A percentile compares a stretch with the other conserved stretches of the same genome.
These are phyloP conservation scores for Dasyurus viverrinus DNA, from an alignment of 2,113 vertebrate genomes.

Conservation along the genomic window DNA sequence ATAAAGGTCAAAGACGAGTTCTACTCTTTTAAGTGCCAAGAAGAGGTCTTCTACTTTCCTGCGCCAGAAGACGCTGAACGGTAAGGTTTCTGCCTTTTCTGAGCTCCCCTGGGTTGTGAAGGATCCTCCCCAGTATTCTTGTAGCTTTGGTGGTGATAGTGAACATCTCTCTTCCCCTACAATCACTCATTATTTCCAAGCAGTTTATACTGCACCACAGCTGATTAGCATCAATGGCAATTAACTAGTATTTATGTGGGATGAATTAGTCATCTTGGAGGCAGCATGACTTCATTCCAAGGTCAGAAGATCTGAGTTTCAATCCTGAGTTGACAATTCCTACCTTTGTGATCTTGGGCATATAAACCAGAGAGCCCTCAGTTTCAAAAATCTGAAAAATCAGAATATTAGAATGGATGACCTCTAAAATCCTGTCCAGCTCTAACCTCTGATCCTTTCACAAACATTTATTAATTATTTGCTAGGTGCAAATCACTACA, in stretches of 20 bases:
- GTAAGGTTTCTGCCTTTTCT: slow-evolving; percentile 60
- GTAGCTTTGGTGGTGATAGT: background rate
- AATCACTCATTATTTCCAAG: background rate
- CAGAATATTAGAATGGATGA: background rate
- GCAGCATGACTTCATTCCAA: background rate
- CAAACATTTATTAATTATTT: background rate
- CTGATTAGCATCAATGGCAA: background rate
- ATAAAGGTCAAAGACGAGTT: slow-evolving; percentile 68
- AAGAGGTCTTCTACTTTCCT: slow-evolving; percentile 41
- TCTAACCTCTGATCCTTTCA: background rate
- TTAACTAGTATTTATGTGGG: background rate
- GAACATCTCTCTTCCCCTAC: background rate
- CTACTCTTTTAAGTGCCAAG: slow-evolving; percentile 51
- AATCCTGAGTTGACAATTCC: background rate
- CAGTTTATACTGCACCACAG: background rate
- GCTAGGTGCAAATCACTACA: background rate
- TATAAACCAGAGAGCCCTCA: background rate
- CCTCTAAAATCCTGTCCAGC: background rate
- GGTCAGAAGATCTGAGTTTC: background rate
- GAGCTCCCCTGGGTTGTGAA: background rate
- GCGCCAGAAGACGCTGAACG: slow-evolving; percentile 62
- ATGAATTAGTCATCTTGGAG: background rate
- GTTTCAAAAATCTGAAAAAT: background rate
- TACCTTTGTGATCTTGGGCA: background rate
- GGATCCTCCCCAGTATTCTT: background rate